Evolutionary conservation across 2,113 vertebrate genomes (phyloP).

Genomic region (Boulengeromyrus knoepffleri): DNA sequence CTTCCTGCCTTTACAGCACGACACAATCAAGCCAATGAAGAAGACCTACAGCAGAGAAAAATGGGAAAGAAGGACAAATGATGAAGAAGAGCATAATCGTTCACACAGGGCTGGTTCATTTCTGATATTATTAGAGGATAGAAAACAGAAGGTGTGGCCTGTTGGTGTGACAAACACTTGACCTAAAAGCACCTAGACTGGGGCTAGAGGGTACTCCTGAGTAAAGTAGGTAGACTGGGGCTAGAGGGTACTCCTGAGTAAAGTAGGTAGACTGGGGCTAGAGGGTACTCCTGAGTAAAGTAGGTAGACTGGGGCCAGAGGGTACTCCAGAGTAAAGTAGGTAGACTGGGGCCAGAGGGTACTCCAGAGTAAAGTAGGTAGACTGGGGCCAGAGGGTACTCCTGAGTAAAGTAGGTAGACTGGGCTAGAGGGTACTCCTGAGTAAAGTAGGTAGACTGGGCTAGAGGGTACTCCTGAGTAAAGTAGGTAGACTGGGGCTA

Average conservation of each 20-base stretch:
- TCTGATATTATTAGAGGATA: background rate
- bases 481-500: background rate
- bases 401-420: too few relatives aligned
- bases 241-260: background rate
- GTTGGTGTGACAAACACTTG: background rate
- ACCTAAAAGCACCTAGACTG: background rate
- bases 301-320: background rate
- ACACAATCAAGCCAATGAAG: conserved; percentile 81
- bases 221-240: background rate
- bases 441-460: too few relatives aligned
- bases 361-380: background rate
- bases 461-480: background rate
- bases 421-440: too few relatives aligned
- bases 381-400: background rate
- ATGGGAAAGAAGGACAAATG: background rate
- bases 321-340: too few relatives aligned
- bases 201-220: background rate
- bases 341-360: background rate
- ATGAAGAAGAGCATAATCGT: background rate
- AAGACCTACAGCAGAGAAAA: conserved; percentile 67
- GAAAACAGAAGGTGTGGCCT: background rate
- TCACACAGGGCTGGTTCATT: background rate
- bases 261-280: background rate
- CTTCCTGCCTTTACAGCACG: conserved; percentile 94
- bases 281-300: too few relatives aligned